A percentile compares a stretch with the other conserved stretches of the same genome.
Evolutionary conservation across 2,797 vertebrate genomes (phyloP).

Genomic region (Brachyalestes nurse): DNA sequence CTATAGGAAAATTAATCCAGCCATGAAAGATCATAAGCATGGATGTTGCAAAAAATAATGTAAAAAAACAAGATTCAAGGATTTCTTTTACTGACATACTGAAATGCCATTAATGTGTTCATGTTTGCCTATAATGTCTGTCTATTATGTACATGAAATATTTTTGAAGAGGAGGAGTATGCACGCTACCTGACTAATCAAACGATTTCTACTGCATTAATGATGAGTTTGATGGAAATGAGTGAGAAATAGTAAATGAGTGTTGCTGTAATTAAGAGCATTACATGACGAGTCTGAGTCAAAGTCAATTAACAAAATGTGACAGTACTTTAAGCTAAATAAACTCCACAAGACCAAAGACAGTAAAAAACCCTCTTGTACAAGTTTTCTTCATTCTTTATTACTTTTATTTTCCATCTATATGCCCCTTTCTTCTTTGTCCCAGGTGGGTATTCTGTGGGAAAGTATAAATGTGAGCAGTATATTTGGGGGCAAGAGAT

Average conservation of each 20-base stretch:
- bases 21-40: background rate
- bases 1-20: conserved; percentile 12
- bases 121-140: background rate
- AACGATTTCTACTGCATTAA: background rate
- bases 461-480: background rate
- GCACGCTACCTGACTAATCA: too few species aligned
- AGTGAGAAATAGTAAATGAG: background rate
- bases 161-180: background rate
- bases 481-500: background rate
- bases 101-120: background rate
- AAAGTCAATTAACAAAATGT: background rate
- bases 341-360: background rate
- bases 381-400: background rate
- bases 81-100: background rate
- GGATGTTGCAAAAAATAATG: background rate
- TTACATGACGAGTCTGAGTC: too few species aligned
- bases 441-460: background rate
- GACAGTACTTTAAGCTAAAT: background rate
- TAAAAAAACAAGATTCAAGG: background rate
- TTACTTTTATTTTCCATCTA: background rate
- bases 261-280: background rate
- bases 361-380: background rate
- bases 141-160: background rate
- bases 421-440: background rate
- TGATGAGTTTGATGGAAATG: background rate